A percentile compares a stretch with the other conserved stretches of the same genome.
Conservation (phyloP, 2,888 invertebrate genomes). For the Azorinus chamasolen region DNA sequence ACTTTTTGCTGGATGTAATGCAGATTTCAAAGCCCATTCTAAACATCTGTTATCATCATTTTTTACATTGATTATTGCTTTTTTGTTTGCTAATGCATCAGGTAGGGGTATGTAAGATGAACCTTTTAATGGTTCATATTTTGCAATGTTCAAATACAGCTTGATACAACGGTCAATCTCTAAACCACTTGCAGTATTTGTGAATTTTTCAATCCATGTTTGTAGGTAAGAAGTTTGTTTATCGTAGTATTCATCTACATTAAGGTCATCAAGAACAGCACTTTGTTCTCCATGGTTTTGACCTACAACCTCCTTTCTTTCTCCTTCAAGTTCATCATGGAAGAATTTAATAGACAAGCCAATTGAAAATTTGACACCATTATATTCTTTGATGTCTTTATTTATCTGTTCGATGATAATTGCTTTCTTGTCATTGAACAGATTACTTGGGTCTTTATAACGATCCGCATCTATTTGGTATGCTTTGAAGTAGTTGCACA, state of each 20-base stretch:
- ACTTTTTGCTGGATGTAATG: slow-evolving; percentile 24
- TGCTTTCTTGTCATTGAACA: slow-evolving; percentile 36
- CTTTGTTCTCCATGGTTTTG: too few species aligned
- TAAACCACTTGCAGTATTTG: slow-evolving; percentile 25
- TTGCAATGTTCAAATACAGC: too few species aligned
- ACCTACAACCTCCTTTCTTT: too few species aligned
- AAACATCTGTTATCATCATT: too few species aligned
- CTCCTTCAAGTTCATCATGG: too few species aligned
- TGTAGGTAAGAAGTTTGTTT: too few species aligned
- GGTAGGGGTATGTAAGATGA: slow-evolving; percentile 40
- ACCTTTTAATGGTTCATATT: too few species aligned
- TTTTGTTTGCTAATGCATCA: slow-evolving; percentile 33
- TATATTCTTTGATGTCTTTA: slow-evolving; percentile 26
- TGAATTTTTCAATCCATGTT: too few species aligned
- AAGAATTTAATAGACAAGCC: slow-evolving; percentile 30
- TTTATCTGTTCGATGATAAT: slow-evolving; percentile 14
- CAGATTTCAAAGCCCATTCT: too few species aligned
- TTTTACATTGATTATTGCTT: too few species aligned
- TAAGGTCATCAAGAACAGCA: slow-evolving; percentile 16
- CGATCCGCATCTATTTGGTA: slow-evolving; percentile 14
- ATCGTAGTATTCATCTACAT: slow-evolving; percentile 2
- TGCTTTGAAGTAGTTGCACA: slow-evolving; percentile 41
- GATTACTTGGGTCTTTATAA: slow-evolving; percentile 31
- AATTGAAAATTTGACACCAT: slow-evolving; percentile 17
- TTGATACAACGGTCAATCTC: slow-evolving; percentile 40